Percentiles rank a stretch among this genome's conserved stretches.
Evolutionary conservation across 2,888 invertebrate genomes (phyloP).

Genomic region (Sclerodermus sp.): DNA sequence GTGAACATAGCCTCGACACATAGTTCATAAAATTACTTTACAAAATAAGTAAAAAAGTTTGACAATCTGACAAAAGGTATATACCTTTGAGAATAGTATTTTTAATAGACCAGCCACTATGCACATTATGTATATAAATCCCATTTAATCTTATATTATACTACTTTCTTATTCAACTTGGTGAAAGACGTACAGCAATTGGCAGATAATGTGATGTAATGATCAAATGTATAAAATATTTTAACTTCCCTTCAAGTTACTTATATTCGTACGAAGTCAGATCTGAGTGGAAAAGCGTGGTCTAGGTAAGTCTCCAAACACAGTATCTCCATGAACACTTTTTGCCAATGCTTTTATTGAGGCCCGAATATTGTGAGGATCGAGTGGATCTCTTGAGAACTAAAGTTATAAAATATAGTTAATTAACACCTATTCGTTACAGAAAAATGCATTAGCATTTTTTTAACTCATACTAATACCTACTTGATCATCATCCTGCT

Average conservation of each 20-base stretch:
- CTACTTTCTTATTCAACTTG: too few species aligned
- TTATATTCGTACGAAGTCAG: constrained; percentile 57
- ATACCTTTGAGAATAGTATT: too few species aligned
- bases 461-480: constrained; percentile 21
- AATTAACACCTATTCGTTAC: background rate
- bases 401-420: constrained; percentile 18
- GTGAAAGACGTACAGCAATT: too few species aligned
- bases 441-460: background rate
- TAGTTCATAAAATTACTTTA: too few species aligned
- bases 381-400: constrained; percentile 46
- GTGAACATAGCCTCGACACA: constrained; percentile 13
- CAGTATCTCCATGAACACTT: constrained; percentile 84
- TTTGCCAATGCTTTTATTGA: constrained; percentile 90
- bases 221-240: constrained; percentile 8
- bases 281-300: constrained; percentile 84
- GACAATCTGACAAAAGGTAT: too few species aligned
- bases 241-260: constrained; percentile 14
- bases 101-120: too few species aligned
- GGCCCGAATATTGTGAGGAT: constrained; percentile 80
- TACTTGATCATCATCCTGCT: constrained; percentile 63
- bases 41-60: too few species aligned
- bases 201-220: constrained; percentile 4
- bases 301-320: constrained; percentile 85
- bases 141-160: too few species aligned
- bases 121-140: too few species aligned